Conservation (phyloP, 2,113 vertebrate genomes). For the Orthochromis indermauri region DNA sequence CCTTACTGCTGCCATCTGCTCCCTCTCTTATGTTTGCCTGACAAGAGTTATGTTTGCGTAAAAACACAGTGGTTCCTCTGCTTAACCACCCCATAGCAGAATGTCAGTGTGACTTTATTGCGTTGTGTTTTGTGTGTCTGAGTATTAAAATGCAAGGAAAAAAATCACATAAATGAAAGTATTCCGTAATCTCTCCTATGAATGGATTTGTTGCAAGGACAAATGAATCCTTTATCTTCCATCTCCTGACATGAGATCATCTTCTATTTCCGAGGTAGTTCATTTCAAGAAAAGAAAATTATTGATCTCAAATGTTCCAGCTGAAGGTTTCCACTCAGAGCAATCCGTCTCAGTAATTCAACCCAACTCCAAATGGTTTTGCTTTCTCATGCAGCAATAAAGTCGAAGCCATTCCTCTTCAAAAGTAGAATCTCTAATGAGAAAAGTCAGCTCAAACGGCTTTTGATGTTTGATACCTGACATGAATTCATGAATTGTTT, state of each 20-base stretch:
- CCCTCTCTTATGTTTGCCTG: constrained; percentile 9
- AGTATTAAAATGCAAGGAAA: neutral
- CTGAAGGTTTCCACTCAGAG: constrained; percentile 5
- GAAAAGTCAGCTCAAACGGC: neutral
- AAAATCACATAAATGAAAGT: neutral
- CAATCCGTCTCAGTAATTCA: constrained; percentile 18
- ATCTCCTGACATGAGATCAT: neutral
- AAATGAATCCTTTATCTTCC: constrained; percentile 9
- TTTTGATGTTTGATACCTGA: constrained; percentile 17
- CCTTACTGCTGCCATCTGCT: constrained; percentile 56
- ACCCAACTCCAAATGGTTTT: neutral
- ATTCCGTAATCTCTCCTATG: neutral
- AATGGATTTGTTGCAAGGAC: neutral
- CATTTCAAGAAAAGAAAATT: neutral
- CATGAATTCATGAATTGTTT: neutral
- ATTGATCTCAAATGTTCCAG: constrained; percentile 30
- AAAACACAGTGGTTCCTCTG: constrained; percentile 12
- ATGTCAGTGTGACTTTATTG: neutral
- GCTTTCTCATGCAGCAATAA: neutral
- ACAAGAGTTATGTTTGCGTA: constrained; percentile 35
- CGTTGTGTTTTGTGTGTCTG: neutral
- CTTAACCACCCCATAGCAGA: neutral
- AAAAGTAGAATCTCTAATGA: neutral
- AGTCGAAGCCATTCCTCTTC: neutral
- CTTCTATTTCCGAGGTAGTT: neutral